These are phyloP conservation scores for Cochlearius cochlearius DNA, from an alignment of 2,113 vertebrate species.

Conservation along the genomic window DNA sequence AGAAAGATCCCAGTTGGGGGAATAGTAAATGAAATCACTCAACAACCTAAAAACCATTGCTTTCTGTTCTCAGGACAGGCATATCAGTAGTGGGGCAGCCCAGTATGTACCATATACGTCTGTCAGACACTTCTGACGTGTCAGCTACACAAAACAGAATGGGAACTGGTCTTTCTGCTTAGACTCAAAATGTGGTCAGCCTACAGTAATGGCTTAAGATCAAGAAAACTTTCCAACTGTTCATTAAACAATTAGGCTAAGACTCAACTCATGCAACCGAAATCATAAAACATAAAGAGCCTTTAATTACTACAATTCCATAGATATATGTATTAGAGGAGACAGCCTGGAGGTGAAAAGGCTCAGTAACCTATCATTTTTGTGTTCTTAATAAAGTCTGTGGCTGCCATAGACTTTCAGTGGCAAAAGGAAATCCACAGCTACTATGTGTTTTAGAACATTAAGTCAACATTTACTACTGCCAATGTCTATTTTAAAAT, in stretches of 20 bases:
- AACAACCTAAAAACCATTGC: not conserved
- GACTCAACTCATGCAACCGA: constrained; percentile 13
- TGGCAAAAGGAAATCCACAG: not conserved
- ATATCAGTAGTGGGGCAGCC: not conserved
- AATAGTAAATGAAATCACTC: not conserved
- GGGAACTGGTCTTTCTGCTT: not conserved
- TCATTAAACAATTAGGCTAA: constrained; percentile 41
- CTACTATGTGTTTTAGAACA: not conserved
- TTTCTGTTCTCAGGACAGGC: not conserved
- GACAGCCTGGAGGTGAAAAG: constrained; percentile 10
- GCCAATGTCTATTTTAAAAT: not conserved
- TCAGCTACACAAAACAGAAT: constrained; percentile 14
- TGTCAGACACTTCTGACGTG: not conserved
- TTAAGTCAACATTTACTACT: not conserved
- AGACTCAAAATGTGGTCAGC: not conserved
- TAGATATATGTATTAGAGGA: constrained; percentile 7
- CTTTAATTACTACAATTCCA: constrained; percentile 23
- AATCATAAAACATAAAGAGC: constrained; percentile 27
- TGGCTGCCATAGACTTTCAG: not conserved
- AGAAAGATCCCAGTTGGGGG: not conserved
- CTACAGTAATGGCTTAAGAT: constrained; percentile 27
- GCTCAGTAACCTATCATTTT: constrained; percentile 3
- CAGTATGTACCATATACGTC: not conserved
- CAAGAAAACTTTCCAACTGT: constrained; percentile 41
- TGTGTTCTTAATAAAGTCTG: not conserved